Percentiles rank a stretch among this genome's conserved stretches.
These are phyloP conservation scores for Hyppa rectilinea DNA, from an alignment of 2,888 invertebrate genomes.

Conservation along the genomic window DNA sequence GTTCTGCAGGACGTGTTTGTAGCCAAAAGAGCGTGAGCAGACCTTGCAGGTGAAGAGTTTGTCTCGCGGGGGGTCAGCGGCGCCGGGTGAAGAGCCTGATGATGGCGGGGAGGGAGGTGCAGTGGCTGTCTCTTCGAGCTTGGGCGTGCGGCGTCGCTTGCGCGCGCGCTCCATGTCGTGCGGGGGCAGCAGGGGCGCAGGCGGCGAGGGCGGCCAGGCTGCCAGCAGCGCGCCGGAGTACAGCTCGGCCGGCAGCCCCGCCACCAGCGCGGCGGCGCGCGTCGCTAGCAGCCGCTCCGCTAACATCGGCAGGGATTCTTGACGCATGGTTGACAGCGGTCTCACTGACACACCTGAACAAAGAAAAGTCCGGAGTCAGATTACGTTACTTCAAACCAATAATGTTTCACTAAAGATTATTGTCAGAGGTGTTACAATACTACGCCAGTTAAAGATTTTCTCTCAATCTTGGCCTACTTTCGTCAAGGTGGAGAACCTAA, in stretches of 20 bases:
- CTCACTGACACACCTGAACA: slow-evolving; percentile 88
- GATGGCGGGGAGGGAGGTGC: slow-evolving; percentile 84
- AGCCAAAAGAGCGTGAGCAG: slow-evolving; percentile 97
- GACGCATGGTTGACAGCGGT: slow-evolving; percentile 88
- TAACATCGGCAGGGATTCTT: slow-evolving; percentile 87
- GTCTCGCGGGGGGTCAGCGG: slow-evolving; percentile 91
- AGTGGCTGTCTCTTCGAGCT: slow-evolving; percentile 82
- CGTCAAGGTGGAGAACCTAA: slow-evolving; percentile 37
- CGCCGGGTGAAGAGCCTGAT: slow-evolving; percentile 89
- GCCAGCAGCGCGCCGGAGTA: slow-evolving; percentile 92
- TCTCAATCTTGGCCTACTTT: slow-evolving; percentile 38
- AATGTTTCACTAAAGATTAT: neutral
- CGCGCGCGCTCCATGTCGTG: slow-evolving; percentile 85
- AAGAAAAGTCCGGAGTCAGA: slow-evolving; percentile 39
- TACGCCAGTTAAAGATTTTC: slow-evolving; percentile 1
- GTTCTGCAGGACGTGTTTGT: slow-evolving; percentile 98
- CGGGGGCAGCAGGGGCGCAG: slow-evolving; percentile 89
- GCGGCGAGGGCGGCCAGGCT: slow-evolving; percentile 90
- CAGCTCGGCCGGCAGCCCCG: slow-evolving; percentile 91
- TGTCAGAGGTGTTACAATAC: neutral
- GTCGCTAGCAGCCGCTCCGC: slow-evolving; percentile 90
- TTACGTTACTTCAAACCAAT: neutral
- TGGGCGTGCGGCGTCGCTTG: slow-evolving; percentile 87
- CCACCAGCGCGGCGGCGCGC: slow-evolving; percentile 89
- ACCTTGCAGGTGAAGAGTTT: slow-evolving; percentile 97